phyloP scores from a whole-genome alignment of 2,797 vertebrate species.

The Sparidentex hasta region DNA sequence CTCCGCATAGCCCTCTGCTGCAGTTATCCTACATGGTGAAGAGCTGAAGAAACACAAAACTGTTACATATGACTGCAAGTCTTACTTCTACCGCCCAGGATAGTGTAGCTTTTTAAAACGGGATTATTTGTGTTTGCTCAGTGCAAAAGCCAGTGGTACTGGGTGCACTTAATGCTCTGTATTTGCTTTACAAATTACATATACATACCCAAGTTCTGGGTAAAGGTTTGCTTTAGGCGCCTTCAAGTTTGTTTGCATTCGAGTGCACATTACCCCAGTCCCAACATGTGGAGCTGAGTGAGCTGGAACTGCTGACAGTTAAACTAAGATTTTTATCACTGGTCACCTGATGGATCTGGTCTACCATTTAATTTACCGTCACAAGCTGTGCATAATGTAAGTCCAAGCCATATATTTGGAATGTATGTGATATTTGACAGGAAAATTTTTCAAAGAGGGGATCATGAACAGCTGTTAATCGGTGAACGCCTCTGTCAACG shows the following conservation, averaged over 20 bases:
- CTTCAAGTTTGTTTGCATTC: conserved; percentile 9
- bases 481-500: too few relatives aligned
- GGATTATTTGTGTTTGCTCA: not conserved
- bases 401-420: not conserved
- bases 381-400: not conserved
- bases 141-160: not conserved
- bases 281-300: not conserved
- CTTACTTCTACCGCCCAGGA: not conserved
- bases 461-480: not conserved
- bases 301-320: not conserved
- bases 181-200: not conserved
- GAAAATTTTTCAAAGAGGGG: not conserved
- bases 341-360: not conserved
- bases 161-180: not conserved
- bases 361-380: not conserved
- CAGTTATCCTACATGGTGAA: conserved; percentile 2
- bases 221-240: conserved; percentile 3
- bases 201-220: not conserved
- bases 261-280: not conserved
- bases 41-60: not conserved
- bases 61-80: conserved; percentile 2
- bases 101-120: not conserved
- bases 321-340: not conserved
- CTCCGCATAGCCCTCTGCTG: not conserved
- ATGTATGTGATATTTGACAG: not conserved